Percentiles rank a stretch among this genome's conserved stretches.
Conservation (phyloP, 2,113 vertebrate species). For the Polypterus bichir region DNA sequence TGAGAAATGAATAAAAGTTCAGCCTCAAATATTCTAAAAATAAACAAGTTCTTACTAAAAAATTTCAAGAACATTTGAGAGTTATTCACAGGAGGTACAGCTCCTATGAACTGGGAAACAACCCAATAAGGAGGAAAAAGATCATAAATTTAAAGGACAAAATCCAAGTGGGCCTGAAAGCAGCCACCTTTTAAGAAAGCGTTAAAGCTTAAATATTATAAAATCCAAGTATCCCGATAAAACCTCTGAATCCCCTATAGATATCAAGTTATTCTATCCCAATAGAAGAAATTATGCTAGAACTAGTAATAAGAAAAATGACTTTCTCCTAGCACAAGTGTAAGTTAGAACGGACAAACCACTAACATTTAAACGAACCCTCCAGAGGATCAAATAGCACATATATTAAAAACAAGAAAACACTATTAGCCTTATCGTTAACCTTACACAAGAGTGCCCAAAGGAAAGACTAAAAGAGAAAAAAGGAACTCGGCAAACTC, state of each 20-base stretch:
- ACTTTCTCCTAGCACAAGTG: conserved; percentile 18
- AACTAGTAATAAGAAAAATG: conserved; percentile 23
- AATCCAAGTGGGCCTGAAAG: conserved; percentile 25
- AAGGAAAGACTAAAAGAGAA: conserved; percentile 25
- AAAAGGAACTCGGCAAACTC: conserved; percentile 33
- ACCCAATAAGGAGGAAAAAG: conserved; percentile 20
- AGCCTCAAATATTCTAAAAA: too few species aligned
- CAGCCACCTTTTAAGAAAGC: conserved; percentile 28
- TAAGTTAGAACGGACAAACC: conserved; percentile 15
- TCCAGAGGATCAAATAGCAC: not conserved
- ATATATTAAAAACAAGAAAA: conserved; percentile 4
- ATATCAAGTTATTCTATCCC: conserved; percentile 7
- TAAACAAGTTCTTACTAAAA: too few species aligned
- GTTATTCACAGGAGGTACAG: conserved; percentile 31
- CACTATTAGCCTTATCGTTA: conserved; percentile 5
- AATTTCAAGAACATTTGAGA: conserved; percentile 7
- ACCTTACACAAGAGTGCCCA: conserved; percentile 16
- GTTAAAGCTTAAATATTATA: conserved; percentile 23
- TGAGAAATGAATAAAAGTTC: conserved; percentile 24
- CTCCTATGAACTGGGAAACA: conserved; percentile 28
- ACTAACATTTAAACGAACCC: conserved; percentile 10
- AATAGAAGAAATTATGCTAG: conserved; percentile 19
- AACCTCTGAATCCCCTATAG: not conserved
- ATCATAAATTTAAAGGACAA: conserved; percentile 14
- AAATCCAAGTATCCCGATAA: conserved; percentile 11